Conservation (phyloP, 2,113 vertebrate genomes). For the Sinocyclocheilus anophthalmus region DNA sequence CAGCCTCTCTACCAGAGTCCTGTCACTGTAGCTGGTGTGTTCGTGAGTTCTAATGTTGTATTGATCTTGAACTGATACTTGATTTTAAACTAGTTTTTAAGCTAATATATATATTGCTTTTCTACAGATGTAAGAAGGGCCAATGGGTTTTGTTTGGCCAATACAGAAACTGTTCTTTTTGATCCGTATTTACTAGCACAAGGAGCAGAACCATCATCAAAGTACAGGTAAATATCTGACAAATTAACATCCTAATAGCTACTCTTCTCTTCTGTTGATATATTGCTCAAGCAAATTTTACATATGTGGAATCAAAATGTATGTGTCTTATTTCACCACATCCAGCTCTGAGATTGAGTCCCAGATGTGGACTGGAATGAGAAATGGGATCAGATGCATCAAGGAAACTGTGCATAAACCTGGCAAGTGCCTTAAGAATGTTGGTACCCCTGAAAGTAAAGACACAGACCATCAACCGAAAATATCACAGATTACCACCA, state of each 20-base stretch:
- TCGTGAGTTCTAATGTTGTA: neutral
- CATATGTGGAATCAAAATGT: conserved; percentile 1
- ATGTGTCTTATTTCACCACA: conserved; percentile 7
- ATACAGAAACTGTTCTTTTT: conserved; percentile 87
- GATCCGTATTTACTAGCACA: conserved; percentile 80
- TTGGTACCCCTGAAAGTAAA: conserved; percentile 72
- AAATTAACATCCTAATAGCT: neutral
- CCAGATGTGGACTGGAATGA: conserved; percentile 17
- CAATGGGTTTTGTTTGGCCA: conserved; percentile 88
- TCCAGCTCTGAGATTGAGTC: conserved; percentile 29
- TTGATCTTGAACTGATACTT: neutral
- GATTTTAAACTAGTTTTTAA: neutral
- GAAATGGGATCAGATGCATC: neutral
- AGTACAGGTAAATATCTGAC: conserved; percentile 73
- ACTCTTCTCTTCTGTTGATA: neutral
- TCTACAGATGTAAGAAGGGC: conserved; percentile 85
- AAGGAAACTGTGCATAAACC: conserved; percentile 6
- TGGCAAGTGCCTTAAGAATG: conserved; percentile 65
- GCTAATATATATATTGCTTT: neutral
- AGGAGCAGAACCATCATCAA: conserved; percentile 73
- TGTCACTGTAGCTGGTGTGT: conserved; percentile 83
- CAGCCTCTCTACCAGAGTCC: conserved; percentile 84
- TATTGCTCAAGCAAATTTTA: neutral
- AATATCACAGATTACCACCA: conserved; percentile 75
- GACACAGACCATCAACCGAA: conserved; percentile 68